Conservation (phyloP, 2,888 invertebrate species). For the Alviniconcha strummeri region DNA sequence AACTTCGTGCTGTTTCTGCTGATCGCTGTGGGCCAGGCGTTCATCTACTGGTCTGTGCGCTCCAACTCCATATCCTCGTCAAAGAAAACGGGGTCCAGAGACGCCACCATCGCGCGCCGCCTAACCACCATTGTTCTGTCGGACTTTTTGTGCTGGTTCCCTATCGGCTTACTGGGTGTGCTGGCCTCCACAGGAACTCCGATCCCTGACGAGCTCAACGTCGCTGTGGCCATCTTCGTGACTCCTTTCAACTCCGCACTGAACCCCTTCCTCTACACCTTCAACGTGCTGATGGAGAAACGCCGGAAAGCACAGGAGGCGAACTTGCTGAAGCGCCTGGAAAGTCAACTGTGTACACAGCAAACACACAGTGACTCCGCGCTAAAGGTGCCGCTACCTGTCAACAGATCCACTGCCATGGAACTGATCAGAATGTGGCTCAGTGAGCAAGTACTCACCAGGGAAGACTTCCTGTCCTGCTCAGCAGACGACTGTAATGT, state of each 20-base stretch:
- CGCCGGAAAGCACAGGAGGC: too few relatives aligned
- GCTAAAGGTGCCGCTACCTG: too few relatives aligned
- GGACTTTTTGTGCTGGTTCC: slow-evolving; percentile 9
- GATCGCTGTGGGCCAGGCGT: slow-evolving; percentile 14
- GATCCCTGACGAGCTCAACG: not conserved
- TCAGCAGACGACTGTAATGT: too few relatives aligned
- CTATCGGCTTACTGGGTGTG: not conserved
- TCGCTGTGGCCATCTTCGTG: not conserved
- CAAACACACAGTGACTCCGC: too few relatives aligned
- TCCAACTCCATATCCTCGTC: not conserved
- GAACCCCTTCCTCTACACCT: not conserved
- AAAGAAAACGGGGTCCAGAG: not conserved
- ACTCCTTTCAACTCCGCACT: not conserved
- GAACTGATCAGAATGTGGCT: too few relatives aligned
- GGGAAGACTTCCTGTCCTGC: too few relatives aligned
- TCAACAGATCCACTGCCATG: too few relatives aligned
- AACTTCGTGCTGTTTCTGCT: slow-evolving; percentile 1
- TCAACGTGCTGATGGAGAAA: not conserved
- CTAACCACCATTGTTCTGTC: not conserved
- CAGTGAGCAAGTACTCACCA: too few relatives aligned
- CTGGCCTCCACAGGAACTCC: not conserved
- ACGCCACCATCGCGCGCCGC: not conserved
- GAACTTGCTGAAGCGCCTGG: too few relatives aligned
- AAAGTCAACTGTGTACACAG: too few relatives aligned
- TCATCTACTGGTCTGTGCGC: slow-evolving; percentile 7